Evolutionary conservation across 2,797 vertebrate species (phyloP).

Genomic region (Spea hammondii): DNA sequence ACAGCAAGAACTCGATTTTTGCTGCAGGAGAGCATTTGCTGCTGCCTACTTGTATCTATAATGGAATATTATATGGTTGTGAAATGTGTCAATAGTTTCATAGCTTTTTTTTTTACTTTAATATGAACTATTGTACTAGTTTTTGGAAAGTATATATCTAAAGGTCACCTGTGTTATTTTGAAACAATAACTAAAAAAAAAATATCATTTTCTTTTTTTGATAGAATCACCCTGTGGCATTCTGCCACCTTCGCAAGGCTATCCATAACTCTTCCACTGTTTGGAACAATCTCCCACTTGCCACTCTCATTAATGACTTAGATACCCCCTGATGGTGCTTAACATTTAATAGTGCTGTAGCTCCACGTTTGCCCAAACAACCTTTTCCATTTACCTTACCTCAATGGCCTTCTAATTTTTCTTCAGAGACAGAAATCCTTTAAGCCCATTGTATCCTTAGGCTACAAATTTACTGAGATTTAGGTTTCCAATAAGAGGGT

Average conservation of each 20-base stretch:
- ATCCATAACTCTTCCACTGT: constrained; percentile 73
- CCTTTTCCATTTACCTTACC: constrained; percentile 94
- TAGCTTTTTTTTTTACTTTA: constrained; percentile 16
- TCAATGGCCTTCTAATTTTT: constrained; percentile 95
- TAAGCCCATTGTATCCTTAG: constrained; percentile 94
- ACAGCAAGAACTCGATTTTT: neutral
- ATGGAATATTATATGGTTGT: constrained; percentile 3
- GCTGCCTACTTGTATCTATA: neutral
- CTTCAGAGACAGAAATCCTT: constrained; percentile 98
- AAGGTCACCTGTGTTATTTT: constrained; percentile 49
- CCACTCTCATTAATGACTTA: constrained; percentile 84
- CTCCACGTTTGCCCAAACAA: constrained; percentile 84
- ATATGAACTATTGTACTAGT: constrained; percentile 35
- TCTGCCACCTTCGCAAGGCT: constrained; percentile 62
- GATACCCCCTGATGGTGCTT: constrained; percentile 88
- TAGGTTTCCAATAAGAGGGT: constrained; percentile 92
- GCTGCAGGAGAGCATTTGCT: neutral
- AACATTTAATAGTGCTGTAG: constrained; percentile 87
- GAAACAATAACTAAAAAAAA: constrained; percentile 59
- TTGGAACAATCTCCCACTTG: constrained; percentile 75
- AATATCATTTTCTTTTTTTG: constrained; percentile 66
- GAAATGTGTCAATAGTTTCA: constrained; percentile 9
- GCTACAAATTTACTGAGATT: constrained; percentile 97
- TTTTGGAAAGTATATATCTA: constrained; percentile 47
- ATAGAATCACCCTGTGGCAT: constrained; percentile 71